Percentiles rank a stretch among this genome's conserved stretches.
These are phyloP conservation scores for Eufriesea mexicana DNA, from an alignment of 1,140 invertebrate genomes.

Conservation along the genomic window DNA sequence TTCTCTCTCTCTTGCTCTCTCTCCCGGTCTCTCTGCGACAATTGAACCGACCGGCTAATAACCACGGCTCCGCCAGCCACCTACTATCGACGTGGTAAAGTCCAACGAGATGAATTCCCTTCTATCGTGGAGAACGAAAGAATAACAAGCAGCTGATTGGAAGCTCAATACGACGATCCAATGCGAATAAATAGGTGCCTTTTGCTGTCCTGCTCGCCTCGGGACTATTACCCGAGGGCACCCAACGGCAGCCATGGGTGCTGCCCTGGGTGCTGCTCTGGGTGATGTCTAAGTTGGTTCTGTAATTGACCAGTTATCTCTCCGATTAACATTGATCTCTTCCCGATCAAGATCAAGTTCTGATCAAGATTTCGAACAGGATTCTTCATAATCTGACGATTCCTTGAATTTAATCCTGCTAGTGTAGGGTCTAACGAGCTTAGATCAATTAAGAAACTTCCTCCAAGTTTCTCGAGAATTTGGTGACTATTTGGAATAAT, in stretches of 20 bases:
- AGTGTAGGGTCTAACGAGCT: no score
- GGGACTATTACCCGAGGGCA: not conserved
- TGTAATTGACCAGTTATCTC: no score
- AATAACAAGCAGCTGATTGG: conserved; percentile 41
- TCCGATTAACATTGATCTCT: no score
- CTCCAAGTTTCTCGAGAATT: no score
- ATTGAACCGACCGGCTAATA: conserved; percentile 22
- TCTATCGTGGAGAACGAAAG: conserved; percentile 38
- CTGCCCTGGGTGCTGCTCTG: not conserved
- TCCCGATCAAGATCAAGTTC: no score
- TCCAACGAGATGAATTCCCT: conserved; percentile 19
- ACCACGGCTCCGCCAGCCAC: conserved; percentile 21
- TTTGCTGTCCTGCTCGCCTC: not conserved
- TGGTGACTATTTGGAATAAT: no score
- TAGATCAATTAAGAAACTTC: no score
- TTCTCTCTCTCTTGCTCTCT: no score
- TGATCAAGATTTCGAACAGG: no score
- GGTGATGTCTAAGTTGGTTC: no score
- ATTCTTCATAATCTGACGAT: no score
- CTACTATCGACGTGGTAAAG: conserved; percentile 53
- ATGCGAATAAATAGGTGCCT: conserved; percentile 17
- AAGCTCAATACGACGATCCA: not conserved
- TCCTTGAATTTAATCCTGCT: no score
- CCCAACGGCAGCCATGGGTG: not conserved
- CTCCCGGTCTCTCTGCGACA: not conserved